Evolutionary conservation across 2,888 invertebrate genomes (phyloP).

Genomic region (Monochamus alternatus): DNA sequence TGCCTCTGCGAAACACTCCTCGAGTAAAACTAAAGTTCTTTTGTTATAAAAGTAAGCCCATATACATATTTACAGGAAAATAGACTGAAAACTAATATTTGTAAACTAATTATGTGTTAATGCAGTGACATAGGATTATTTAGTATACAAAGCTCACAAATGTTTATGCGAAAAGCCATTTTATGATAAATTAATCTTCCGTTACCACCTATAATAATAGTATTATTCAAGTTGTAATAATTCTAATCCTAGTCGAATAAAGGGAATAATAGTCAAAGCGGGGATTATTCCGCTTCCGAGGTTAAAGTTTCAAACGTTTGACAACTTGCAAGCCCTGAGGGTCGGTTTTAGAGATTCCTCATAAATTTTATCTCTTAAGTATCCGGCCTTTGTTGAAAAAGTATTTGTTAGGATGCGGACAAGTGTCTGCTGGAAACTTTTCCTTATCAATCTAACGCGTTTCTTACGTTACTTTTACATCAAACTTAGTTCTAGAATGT

Average conservation of each 20-base stretch:
- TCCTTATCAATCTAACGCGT: neutral
- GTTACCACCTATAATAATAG: neutral
- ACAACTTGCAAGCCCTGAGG: slow-evolving; percentile 7
- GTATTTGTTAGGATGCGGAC: slow-evolving; percentile 7
- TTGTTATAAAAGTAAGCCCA: too few species aligned
- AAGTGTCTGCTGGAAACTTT: neutral
- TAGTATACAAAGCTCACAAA: neutral
- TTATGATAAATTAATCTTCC: slow-evolving; percentile 9
- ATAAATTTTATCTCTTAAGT: slow-evolving; percentile 21
- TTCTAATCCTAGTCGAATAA: slow-evolving; percentile 13
- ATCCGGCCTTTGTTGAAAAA: slow-evolving; percentile 6
- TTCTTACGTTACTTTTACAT: too few species aligned
- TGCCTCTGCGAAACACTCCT: too few species aligned
- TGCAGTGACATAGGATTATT: neutral
- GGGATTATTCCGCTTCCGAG: slow-evolving; percentile 3
- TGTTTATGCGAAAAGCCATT: neutral
- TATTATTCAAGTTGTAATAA: slow-evolving; percentile 12
- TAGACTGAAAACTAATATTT: too few species aligned
- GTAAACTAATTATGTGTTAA: neutral
- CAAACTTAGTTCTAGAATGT: too few species aligned
- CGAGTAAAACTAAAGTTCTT: too few species aligned
- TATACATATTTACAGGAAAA: too few species aligned
- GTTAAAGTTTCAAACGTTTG: slow-evolving; percentile 15
- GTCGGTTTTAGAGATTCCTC: slow-evolving; percentile 16
- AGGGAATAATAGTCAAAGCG: slow-evolving; percentile 23